These are phyloP conservation scores for Amorpha juglandis DNA, from an alignment of 2,888 invertebrate species.

Conservation along the genomic window DNA sequence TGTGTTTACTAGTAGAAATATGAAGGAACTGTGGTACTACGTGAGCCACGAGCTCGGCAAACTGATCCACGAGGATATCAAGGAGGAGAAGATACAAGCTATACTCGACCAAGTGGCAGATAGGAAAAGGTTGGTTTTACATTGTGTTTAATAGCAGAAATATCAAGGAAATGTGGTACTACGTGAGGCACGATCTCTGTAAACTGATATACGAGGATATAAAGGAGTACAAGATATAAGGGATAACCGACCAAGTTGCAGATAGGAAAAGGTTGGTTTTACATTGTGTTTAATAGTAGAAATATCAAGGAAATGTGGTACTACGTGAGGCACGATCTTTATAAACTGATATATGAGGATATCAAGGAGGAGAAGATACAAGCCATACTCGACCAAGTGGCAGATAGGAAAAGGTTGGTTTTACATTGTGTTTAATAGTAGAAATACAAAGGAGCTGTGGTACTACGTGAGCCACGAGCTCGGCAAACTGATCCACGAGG, in stretches of 20 bases:
- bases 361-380: no score
- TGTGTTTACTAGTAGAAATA: no score
- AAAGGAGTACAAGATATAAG: constrained; percentile 85
- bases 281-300: constrained; percentile 14
- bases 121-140: constrained; percentile 86
- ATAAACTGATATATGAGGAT: no score
- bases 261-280: constrained; percentile 89
- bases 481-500: no score
- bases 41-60: no score
- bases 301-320: neutral
- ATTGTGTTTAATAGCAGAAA: constrained; percentile 2
- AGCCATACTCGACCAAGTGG: no score
- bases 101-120: constrained; percentile 88
- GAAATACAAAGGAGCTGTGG: no score
- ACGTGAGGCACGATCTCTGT: constrained; percentile 88
- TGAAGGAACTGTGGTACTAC: no score
- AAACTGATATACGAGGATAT: constrained; percentile 85
- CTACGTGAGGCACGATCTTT: constrained; percentile 85
- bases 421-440: no score
- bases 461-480: no score
- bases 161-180: constrained; percentile 96
- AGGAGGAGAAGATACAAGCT: constrained; percentile 85
- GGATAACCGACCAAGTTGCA: constrained; percentile 87
- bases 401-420: no score
- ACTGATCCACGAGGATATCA: constrained; percentile 36